These are phyloP conservation scores for Camponotus fellah DNA, from an alignment of 2,888 invertebrate genomes.

Conservation along the genomic window DNA sequence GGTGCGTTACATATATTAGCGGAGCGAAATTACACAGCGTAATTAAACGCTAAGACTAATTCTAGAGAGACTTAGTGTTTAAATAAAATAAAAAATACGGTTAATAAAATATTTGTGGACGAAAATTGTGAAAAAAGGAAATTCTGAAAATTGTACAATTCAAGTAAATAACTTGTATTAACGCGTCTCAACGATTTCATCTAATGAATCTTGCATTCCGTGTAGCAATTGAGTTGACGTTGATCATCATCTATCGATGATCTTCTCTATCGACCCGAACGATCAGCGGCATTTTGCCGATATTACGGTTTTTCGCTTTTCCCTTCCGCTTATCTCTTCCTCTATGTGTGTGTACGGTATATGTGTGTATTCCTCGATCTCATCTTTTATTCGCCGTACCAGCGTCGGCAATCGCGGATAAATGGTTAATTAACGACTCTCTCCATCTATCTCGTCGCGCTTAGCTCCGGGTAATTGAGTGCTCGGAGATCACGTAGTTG, in stretches of 20 bases:
- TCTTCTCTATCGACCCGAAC: constrained; percentile 15
- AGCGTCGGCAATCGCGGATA: constrained; percentile 49
- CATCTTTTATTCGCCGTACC: constrained; percentile 47
- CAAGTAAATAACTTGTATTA: background rate
- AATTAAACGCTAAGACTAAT: background rate
- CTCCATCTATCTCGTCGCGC: constrained; percentile 51
- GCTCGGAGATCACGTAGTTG: constrained; percentile 63
- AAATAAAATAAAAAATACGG: background rate
- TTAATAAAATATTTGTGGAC: background rate
- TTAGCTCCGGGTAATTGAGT: constrained; percentile 57
- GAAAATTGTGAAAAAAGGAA: background rate
- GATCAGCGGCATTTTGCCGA: constrained; percentile 4
- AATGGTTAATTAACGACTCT: constrained; percentile 58
- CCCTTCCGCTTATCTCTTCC: constrained; percentile 12
- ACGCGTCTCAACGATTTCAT: background rate
- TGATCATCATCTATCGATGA: constrained; percentile 37
- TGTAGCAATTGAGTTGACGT: background rate
- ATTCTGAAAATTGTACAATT: background rate
- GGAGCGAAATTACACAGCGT: background rate
- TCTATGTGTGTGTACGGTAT: background rate
- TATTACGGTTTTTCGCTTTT: constrained; percentile 13
- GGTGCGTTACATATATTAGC: constrained; percentile 8
- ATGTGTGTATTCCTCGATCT: constrained; percentile 29
- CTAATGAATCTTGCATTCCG: background rate
- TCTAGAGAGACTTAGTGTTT: background rate